Percentiles rank a stretch among this genome's conserved stretches.
Conservation (phyloP, 2,797 vertebrate species). For the Centropyge bicolor region DNA sequence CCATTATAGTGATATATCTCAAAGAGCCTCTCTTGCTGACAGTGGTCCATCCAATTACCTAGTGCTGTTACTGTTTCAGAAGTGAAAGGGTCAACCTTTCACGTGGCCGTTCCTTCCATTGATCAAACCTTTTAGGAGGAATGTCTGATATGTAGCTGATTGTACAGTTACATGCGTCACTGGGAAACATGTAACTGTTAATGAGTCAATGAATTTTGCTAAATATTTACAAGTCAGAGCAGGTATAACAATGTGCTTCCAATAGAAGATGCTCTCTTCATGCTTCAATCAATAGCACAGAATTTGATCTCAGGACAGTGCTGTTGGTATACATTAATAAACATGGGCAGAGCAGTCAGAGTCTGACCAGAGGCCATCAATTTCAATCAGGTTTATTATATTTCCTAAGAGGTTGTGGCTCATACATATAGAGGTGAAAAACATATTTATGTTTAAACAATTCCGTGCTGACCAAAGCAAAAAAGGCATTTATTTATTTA, state of each 20-base stretch:
- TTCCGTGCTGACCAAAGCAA: not conserved
- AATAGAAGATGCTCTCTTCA: not conserved
- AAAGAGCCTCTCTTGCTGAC: conserved; percentile 27
- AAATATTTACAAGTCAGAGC: conserved; percentile 13
- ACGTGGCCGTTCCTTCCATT: conserved; percentile 1
- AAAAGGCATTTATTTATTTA: not conserved
- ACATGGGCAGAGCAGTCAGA: not conserved
- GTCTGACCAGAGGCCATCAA: not conserved
- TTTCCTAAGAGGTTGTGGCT: not conserved
- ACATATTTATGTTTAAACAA: not conserved
- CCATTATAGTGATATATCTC: conserved; percentile 43
- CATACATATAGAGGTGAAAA: not conserved
- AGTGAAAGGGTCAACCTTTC: conserved; percentile 32
- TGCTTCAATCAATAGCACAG: conserved; percentile 14
- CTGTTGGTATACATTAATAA: not conserved
- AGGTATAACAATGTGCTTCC: conserved; percentile 1
- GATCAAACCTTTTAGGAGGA: conserved; percentile 20
- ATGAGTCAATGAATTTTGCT: conserved; percentile 4
- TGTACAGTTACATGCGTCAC: not conserved
- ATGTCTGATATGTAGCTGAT: conserved; percentile 13
- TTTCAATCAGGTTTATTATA: not conserved
- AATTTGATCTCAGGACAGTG: not conserved
- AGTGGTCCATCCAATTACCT: conserved; percentile 50
- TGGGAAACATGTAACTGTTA: not conserved
- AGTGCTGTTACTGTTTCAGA: conserved; percentile 3